Evolutionary conservation across 2,797 vertebrate genomes (phyloP).

Genomic region (Myiothlypis chrysogaster): DNA sequence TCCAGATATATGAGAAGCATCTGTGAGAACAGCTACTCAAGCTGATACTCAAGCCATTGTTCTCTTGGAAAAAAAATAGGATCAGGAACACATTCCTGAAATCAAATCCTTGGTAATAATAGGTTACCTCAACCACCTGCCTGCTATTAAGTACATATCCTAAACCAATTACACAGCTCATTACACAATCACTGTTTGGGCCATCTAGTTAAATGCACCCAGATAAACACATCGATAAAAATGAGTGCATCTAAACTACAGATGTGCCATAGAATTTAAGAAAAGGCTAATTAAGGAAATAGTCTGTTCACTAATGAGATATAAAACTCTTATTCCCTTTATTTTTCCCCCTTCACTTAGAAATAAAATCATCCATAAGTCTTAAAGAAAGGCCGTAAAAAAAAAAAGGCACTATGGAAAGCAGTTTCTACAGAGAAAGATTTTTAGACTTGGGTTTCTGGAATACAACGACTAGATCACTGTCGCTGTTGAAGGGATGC

Average conservation of each 20-base stretch:
- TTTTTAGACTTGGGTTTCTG: not conserved
- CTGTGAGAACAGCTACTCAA: not conserved
- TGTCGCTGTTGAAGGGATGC: not conserved
- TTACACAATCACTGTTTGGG: not conserved
- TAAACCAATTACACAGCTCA: slow-evolving; percentile 15
- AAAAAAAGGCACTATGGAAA: not conserved
- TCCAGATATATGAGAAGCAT: not conserved
- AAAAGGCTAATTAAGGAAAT: not conserved
- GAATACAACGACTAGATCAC: not conserved
- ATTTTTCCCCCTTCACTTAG: not conserved
- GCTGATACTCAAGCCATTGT: not conserved
- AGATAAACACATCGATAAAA: not conserved
- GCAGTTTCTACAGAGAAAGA: not conserved
- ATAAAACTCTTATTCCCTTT: not conserved
- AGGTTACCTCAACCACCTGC: not conserved
- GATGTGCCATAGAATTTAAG: not conserved
- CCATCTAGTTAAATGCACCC: not conserved
- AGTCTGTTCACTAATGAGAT: not conserved
- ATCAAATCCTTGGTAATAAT: not conserved
- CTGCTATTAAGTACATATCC: not conserved
- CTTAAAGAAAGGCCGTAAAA: not conserved
- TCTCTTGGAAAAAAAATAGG: not conserved
- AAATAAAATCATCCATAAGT: not conserved
- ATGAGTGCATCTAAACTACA: not conserved
- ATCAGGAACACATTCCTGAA: not conserved